phyloP scores from a whole-genome alignment of 2,888 invertebrate genomes.

The Lacanobia oleracea region DNA sequence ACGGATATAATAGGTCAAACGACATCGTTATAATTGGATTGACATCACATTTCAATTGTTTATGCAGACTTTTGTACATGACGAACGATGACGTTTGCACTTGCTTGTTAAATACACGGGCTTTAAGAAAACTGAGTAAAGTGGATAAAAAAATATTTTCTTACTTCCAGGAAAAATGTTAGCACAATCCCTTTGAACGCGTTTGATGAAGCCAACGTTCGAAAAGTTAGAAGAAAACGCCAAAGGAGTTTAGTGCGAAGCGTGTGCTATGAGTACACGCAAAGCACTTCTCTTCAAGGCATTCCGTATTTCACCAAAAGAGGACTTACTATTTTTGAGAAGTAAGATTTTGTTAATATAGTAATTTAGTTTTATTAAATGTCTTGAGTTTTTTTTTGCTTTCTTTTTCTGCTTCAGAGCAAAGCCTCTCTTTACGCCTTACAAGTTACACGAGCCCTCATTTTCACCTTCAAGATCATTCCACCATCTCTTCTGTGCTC shows the following conservation, averaged over 20 bases:
- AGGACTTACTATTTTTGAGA: constrained; percentile 21
- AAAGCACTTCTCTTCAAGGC: constrained; percentile 33
- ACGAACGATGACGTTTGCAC: not conserved
- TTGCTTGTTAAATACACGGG: not conserved
- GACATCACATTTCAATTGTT: not conserved
- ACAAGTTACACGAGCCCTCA: too few relatives aligned
- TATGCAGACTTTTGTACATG: not conserved
- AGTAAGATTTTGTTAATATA: not conserved
- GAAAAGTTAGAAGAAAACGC: constrained; percentile 21
- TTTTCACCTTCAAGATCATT: not conserved
- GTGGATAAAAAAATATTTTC: not conserved
- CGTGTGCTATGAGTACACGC: constrained; percentile 16
- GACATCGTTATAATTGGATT: not conserved
- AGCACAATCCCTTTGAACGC: not conserved
- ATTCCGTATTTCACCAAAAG: constrained; percentile 27
- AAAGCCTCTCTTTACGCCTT: too few relatives aligned
- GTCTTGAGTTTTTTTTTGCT: not conserved
- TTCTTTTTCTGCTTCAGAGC: too few relatives aligned
- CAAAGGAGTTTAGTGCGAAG: constrained; percentile 8
- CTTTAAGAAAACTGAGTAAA: too few relatives aligned
- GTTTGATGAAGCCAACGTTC: not conserved
- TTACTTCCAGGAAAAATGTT: not conserved
- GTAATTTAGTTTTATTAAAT: not conserved
- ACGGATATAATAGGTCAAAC: not conserved
- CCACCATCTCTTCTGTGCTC: not conserved